Conservation (phyloP, 2,888 invertebrate genomes). For the Andrena praecox region DNA sequence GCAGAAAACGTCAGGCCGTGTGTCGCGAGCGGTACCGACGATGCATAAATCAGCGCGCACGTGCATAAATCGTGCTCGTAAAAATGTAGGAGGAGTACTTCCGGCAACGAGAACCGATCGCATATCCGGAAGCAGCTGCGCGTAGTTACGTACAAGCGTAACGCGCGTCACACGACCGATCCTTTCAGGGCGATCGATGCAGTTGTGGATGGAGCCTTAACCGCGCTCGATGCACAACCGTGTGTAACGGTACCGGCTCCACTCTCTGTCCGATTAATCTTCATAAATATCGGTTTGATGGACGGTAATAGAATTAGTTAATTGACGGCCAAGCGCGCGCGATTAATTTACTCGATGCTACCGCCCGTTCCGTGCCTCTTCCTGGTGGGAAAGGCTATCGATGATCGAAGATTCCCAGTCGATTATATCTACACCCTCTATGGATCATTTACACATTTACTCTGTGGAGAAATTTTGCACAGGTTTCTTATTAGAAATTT, state of each 20-base stretch:
- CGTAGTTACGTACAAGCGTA: constrained; percentile 53
- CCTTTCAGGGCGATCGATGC: constrained; percentile 41
- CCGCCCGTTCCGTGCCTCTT: not conserved
- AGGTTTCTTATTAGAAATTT: too few relatives aligned
- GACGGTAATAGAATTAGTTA: constrained; percentile 44
- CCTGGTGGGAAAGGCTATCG: not conserved
- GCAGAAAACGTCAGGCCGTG: not conserved
- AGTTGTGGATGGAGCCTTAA: constrained; percentile 44
- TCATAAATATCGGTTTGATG: constrained; percentile 49
- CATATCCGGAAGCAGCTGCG: constrained; percentile 67
- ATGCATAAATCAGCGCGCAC: constrained; percentile 29
- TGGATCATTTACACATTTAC: not conserved
- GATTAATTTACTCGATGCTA: constrained; percentile 26
- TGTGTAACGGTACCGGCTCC: constrained; percentile 35
- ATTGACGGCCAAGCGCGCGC: constrained; percentile 20
- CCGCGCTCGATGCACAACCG: not conserved
- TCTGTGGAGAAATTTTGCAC: too few relatives aligned
- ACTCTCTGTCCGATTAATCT: constrained; percentile 34
- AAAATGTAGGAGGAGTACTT: constrained; percentile 61
- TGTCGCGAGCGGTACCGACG: constrained; percentile 4
- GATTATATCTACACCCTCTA: not conserved
- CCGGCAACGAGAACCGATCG: constrained; percentile 68
- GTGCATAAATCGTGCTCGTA: constrained; percentile 55
- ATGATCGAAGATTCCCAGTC: not conserved
- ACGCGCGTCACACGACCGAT: constrained; percentile 33